Base-by-base conservation (phyloP, 2,888 invertebrate species). In the Mesorhabditis belari region DNA sequence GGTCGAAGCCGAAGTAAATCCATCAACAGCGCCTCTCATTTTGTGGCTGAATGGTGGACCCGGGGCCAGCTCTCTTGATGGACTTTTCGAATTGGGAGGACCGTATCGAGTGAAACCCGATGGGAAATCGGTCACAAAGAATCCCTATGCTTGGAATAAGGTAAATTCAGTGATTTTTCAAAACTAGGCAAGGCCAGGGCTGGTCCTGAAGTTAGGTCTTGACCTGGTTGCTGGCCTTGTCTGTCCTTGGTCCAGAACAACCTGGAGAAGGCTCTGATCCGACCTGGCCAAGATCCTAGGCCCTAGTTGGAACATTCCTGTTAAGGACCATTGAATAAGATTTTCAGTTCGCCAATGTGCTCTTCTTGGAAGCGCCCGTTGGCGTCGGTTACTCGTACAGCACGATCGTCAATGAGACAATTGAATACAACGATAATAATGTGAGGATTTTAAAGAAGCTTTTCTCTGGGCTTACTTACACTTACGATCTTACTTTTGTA, bases 381-480 rank as follows among this genome's bases (percentile, higher is more conserved):
- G 84, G 85, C 51, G 85, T 85, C 27, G 85, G 85, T 2, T 85
- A 80, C 67, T 85, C 85, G 0, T 85, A 84, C 70, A 77, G 83
- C 3, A 77, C 75, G 5, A 81, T 82, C 68, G 9, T 49, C 17
- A 81, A 82, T 59, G 83, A 82, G 66, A 80, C 74, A 9, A 35
- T 35, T n/a, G n/a, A n/a, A 17, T 35, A 35, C 44, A 35, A 50
- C 2, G 51, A 50, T 50, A 50, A 50, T 19, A 50, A 50, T 9
- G 51, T 50, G 19, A 50, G 51, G 6, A 6, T 6, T 6, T 6
- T 12, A 6, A 35, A 35, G 35, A 35, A 17, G 6, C 35, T 35
- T 17, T 6, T n/a, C n/a, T n/a, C n/a, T n/a, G n/a, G n/a, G n/a
- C n/a, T n/a, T n/a, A n/a, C n/a, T n/a, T n/a, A n/a, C n/a, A n/a